phyloP scores from a whole-genome alignment of 1,140 invertebrate species.

The Plodia interpunctella region DNA sequence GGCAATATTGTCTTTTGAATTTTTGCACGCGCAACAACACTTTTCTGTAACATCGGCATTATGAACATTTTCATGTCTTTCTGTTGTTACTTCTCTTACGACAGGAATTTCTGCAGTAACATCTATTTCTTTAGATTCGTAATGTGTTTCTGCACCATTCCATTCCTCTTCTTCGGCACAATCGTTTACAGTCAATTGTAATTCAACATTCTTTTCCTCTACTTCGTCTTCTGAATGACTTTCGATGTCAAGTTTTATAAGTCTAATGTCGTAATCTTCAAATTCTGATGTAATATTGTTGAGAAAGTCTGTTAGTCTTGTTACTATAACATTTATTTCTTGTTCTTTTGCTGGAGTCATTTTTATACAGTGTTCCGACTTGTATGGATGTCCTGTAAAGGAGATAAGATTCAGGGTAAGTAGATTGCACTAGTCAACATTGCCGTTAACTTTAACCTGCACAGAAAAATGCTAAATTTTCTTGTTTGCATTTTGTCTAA shows the following conservation, averaged over 20 bases:
- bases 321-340: slow-evolving; percentile 16
- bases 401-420: neutral
- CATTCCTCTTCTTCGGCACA: slow-evolving; percentile 9
- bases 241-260: slow-evolving; percentile 19
- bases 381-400: neutral
- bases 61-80: neutral
- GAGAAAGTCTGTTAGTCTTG: slow-evolving; percentile 15
- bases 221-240: slow-evolving; percentile 18
- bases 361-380: slow-evolving; percentile 14
- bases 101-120: neutral
- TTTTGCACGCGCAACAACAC: neutral
- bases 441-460: no score
- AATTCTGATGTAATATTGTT: slow-evolving; percentile 16
- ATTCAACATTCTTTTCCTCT: slow-evolving; percentile 18
- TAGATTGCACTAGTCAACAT: neutral
- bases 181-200: slow-evolving; percentile 20
- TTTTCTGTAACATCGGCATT: neutral
- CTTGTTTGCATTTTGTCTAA: no score
- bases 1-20: neutral
- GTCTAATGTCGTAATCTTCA: slow-evolving; percentile 17
- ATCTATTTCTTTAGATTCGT: neutral
- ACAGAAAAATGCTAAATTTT: no score
- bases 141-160: neutral
- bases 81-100: neutral
- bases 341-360: slow-evolving; percentile 18